Evolutionary conservation across 2,797 vertebrate genomes (phyloP), one percentile per base, ranked within the genome.

Genomic region (Takifugu rubripes): DNA sequence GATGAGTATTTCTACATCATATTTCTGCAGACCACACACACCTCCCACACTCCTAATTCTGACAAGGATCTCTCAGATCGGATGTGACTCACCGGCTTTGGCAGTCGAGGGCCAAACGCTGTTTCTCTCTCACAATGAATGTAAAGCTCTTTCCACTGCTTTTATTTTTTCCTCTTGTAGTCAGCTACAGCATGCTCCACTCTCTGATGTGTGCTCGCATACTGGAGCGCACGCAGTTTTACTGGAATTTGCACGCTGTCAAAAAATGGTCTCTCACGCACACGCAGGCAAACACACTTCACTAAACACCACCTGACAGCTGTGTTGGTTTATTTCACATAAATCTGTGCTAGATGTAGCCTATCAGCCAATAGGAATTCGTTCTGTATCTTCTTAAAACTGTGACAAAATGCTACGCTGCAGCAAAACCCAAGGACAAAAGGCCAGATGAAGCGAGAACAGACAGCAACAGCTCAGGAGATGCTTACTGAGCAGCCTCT

Each of bases 41-140:
- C 78, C 78, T 82, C 86, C 83, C 82, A 83, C 84, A 74, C 70
- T 75, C 77, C 70, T 76, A 86, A 83, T 85, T 88, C 83, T 87
- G 84, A 88, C 68, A 75, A 74, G 76, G 77, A 84, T 84, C 80
- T 87, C 75, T 83, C 66, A 62, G 77, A 78, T 87, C 81, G 82
- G 87, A 89, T 81, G 81, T 90, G 89, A 90, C 77, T 90, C 87
- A 89, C 87, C 52, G 29, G 65, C 76, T 84, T 72, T 89, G 85
- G 86, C 83, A 84, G 67, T 68, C 36, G 57, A 77, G 59, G 60
- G 79, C 81, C 83, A 75, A 80, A 88, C 89, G 89, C 80, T 74
- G 72, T 84, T 83, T 81, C 81, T 80, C 81, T 77, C 61, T 72
- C 66, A 77, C 51, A 31, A 52, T 72, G 77, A 76, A 78, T 78